Base-by-base conservation (phyloP, 2,797 vertebrate species). In the Helostoma temminkii region DNA sequence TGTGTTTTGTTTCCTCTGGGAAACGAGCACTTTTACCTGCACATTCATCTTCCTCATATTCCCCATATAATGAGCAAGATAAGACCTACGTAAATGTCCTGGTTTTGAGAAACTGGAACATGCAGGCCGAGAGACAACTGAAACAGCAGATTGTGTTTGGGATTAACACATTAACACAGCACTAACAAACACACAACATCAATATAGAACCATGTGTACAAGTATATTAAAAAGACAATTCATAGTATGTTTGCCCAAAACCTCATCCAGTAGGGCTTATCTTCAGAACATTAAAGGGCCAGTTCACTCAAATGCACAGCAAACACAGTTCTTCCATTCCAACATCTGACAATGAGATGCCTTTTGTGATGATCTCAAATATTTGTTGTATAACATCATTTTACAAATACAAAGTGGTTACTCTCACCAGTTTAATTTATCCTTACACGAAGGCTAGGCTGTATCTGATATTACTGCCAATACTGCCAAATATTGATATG, bases 71-170 rank as follows among this genome's bases (percentile, higher is more conserved):
- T 14, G 53, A 83, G 66, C 14, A 1, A 34, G 19, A 30, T 24
- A 7, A 39, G 68, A 45, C 28, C 54, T 32, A n/a, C n/a, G n/a
- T n/a, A 1, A 3, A 53, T 28, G 72, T 74, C 66, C 66, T 62
- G 65, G 56, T 54, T 59, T 19, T 18, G 59, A 63, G 75, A 50
- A 77, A 73, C 2, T 75, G 76, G 81, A 76, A 6, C 75, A 57
- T 19, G 53, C 12, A 1, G 45, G 43, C 63, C 48, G 74, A 60
- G 53, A 61, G n/a, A n/a, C n/a, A n/a, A n/a, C n/a, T n/a, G n/a
- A n/a, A n/a, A n/a, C 28, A 30, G 46, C 25, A 43, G 47, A 42
- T 61, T 9, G 14, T 54, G 67, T 47, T 71, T 11, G 48, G 42
- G 50, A 34, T 55, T 5, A 48, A 32, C 42, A 32, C 30, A 5